These are phyloP conservation scores for Campopleginae sp. DNA, from an alignment of 2,888 invertebrate genomes.

Conservation along the genomic window DNA sequence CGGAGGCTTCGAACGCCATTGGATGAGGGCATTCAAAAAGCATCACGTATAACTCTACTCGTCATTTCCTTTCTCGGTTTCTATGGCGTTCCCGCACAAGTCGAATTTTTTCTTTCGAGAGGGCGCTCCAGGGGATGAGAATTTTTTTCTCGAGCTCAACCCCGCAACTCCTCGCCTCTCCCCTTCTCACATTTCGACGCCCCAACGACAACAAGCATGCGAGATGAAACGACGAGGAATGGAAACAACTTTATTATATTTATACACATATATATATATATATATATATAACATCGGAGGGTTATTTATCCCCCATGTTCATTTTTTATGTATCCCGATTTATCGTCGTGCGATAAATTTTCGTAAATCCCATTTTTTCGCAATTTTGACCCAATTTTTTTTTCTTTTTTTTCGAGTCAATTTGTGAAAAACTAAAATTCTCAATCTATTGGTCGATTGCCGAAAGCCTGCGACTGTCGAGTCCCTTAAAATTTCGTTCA, in stretches of 20 bases:
- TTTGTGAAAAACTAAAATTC: neutral
- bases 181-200: slow-evolving; percentile 9
- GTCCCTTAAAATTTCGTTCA: neutral
- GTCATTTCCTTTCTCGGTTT: slow-evolving; percentile 66
- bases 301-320: slow-evolving; percentile 4
- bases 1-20: slow-evolving; percentile 30
- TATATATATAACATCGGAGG: neutral
- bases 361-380: neutral
- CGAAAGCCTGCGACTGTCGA: neutral
- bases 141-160: slow-evolving; percentile 47
- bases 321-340: neutral
- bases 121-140: slow-evolving; percentile 50
- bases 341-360: neutral
- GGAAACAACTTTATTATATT: slow-evolving; percentile 15
- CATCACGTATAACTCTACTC: slow-evolving; percentile 53
- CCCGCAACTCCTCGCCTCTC: slow-evolving; percentile 59
- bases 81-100: slow-evolving; percentile 67
- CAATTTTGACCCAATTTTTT: neutral
- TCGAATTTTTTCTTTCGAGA: slow-evolving; percentile 65
- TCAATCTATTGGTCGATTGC: neutral
- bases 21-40: slow-evolving; percentile 33
- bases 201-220: slow-evolving; percentile 19
- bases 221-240: slow-evolving; percentile 17
- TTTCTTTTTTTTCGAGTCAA: neutral
- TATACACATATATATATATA: neutral